Evolutionary conservation across 1,140 invertebrate species (phyloP).

Genomic region (Physella acuta): DNA sequence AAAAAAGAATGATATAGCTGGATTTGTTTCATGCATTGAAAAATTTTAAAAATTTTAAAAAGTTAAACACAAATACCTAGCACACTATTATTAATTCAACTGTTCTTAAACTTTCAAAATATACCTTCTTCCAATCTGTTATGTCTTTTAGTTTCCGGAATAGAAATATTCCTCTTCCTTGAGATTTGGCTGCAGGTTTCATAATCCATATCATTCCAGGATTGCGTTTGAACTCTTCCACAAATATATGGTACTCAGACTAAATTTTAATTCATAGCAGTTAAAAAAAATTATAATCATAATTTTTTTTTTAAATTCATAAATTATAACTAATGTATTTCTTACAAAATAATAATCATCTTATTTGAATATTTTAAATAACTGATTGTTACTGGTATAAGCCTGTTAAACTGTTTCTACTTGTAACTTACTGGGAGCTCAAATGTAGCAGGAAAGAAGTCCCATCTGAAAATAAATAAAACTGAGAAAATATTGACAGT

Average conservation of each 20-base stretch:
- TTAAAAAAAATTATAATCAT: background rate
- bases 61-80: background rate
- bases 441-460: conserved; percentile 60
- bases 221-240: conserved; percentile 63
- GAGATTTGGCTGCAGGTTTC: conserved; percentile 63
- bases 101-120: background rate
- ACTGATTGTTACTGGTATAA: too few species aligned
- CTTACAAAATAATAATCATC: too few species aligned
- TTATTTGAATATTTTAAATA: too few species aligned
- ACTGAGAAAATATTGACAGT: too few species aligned
- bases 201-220: conserved; percentile 64
- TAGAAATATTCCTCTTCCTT: conserved; percentile 63
- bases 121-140: conserved; percentile 63
- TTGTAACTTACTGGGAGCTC: conserved; percentile 48
- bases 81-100: too few species aligned
- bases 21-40: too few species aligned
- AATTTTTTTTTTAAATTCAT: background rate
- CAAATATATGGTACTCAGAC: conserved; percentile 64
- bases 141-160: conserved; percentile 63
- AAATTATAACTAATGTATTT: too few species aligned
- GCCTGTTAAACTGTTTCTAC: too few species aligned
- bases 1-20: background rate
- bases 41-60: background rate
- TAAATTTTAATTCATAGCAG: conserved; percentile 19
- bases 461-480: conserved; percentile 28